These are phyloP conservation scores for Erethizon dorsatum DNA, from an alignment of 2,797 vertebrate species.

Conservation along the genomic window DNA sequence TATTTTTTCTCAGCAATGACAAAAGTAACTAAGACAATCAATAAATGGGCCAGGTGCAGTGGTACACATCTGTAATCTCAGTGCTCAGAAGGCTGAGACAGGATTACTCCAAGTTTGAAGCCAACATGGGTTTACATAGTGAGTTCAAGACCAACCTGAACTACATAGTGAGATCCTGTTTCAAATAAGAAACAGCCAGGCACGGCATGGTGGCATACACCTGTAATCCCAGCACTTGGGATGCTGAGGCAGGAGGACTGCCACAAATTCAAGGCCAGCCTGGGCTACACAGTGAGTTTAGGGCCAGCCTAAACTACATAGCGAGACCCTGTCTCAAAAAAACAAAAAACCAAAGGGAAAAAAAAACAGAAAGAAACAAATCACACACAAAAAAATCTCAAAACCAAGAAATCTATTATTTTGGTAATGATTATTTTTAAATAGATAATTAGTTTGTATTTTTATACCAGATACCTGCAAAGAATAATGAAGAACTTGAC, in stretches of 20 bases:
- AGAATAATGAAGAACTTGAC: constrained; percentile 98
- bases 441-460: constrained; percentile 36
- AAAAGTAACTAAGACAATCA: background rate
- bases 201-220: background rate
- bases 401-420: background rate
- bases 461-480: constrained; percentile 93
- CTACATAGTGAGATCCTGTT: background rate
- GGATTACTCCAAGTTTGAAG: background rate
- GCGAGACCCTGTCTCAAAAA: background rate
- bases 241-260: background rate
- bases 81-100: background rate
- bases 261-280: background rate
- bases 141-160: background rate
- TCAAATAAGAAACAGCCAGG: background rate
- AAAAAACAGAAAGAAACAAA: background rate
- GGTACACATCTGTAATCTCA: background rate
- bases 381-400: background rate
- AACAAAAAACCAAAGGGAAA: background rate
- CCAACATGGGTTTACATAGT: background rate
- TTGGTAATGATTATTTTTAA: constrained; percentile 64
- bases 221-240: background rate
- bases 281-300: background rate
- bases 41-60: background rate
- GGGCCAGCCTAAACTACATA: background rate
- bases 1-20: background rate